Evolutionary conservation across 2,113 vertebrate genomes (phyloP), one percentile per base, ranked within the genome.

Genomic region (Myotis lucifugus): DNA sequence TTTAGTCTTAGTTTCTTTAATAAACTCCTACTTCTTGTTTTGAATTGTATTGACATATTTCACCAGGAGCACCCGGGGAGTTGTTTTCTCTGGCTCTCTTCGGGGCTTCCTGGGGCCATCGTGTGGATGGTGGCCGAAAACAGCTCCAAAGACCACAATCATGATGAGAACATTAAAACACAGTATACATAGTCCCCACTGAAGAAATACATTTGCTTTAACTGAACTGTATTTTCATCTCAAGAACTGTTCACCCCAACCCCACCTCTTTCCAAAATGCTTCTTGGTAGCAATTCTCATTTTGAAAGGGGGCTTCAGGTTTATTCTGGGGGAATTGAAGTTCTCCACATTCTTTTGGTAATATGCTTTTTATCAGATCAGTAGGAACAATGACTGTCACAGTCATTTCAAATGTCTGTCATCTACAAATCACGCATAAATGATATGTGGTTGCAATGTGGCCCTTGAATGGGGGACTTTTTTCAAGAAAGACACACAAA

Each of bases 41-140:
- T 93, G 95, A 97, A 98, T 96, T 92, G 96, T 94, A 93, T 82
- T 82, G 84, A 95, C 97, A 90, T 83, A 94, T 92, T 97, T 97
- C 52, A 61, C 72, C 50, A 94, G 88, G 91, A 96, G 93, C 94
- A 34, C 70, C 96, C 32, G 82, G 8, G n/a, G 78, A 95, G 67
- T 84, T 96, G 19, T 67, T 93, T 64, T 14, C 40, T 83, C 81
- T 76, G 92, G 88, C 93, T 97, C 76, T 79, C 88, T 94, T 97
- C 61, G 56, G 79, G 95, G 52, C 97, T 83, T 97, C 96, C 97
- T 87, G 34, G 96, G 97, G 94, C 95, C 88, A 88, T 90, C 21
- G 50, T 89, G n/a, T 95, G 88, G 94, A 93, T 56, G 95, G 67
- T 23, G 88, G 92, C 91, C 93, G 84, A 97, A 98, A 97, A 96